phyloP scores from a whole-genome alignment of 2,113 vertebrate genomes.

The Oreochromis tanganicae region DNA sequence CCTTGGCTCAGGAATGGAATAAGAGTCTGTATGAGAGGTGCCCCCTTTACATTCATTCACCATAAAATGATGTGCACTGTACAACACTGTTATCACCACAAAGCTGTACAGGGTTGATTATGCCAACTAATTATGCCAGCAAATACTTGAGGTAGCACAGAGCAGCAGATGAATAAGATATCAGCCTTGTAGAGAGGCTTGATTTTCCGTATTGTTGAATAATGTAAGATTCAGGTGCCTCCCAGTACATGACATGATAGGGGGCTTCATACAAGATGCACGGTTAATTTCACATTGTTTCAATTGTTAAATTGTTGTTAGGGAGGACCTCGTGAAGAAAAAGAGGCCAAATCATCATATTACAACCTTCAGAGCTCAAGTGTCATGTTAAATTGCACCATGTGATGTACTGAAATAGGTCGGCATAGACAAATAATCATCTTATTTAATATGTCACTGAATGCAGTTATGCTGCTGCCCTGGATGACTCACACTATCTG shows the following conservation, averaged over 20 bases:
- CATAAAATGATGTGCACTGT: slow-evolving; percentile 5
- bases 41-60: slow-evolving; percentile 4
- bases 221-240: slow-evolving; percentile 29
- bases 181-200: slow-evolving; percentile 43
- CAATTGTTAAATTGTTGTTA: not conserved
- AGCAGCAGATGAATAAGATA: slow-evolving; percentile 55
- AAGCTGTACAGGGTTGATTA: slow-evolving; percentile 50
- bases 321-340: not conserved
- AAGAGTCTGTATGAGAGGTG: slow-evolving; percentile 13
- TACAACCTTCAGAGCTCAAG: not conserved
- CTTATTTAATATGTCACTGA: not conserved
- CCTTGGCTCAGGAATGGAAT: slow-evolving; percentile 1
- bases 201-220: slow-evolving; percentile 22
- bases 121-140: slow-evolving; percentile 51
- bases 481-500: not conserved
- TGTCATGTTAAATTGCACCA: not conserved
- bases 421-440: not conserved
- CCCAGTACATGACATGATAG: slow-evolving; percentile 22
- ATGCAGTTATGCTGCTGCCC: not conserved
- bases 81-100: slow-evolving; percentile 39
- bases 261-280: not conserved
- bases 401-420: not conserved
- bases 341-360: not conserved
- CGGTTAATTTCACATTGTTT: slow-evolving; percentile 14
- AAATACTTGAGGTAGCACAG: slow-evolving; percentile 40